phyloP scores from a whole-genome alignment of 2,113 vertebrate genomes.

The Pseudopodoces humilis region DNA sequence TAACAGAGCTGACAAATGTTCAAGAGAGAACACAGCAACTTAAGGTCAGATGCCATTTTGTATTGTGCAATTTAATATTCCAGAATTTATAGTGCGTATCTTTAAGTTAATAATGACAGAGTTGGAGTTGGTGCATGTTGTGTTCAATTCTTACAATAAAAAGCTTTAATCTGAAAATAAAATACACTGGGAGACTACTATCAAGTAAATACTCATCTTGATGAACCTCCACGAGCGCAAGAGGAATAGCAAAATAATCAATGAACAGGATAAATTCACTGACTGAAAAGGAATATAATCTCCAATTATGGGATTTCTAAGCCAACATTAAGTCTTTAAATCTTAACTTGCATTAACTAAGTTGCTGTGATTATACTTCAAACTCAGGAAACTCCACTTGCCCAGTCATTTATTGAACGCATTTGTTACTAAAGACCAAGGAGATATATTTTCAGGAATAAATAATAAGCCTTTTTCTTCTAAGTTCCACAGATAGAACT shows the following conservation, averaged over 20 bases:
- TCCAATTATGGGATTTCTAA: constrained; percentile 18
- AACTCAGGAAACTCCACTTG: background rate
- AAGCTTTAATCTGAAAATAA: constrained; percentile 32
- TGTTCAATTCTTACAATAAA: background rate
- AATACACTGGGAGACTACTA: background rate
- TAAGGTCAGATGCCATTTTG: background rate
- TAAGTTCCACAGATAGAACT: background rate
- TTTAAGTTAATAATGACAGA: background rate
- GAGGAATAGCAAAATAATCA: constrained; percentile 36
- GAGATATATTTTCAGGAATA: background rate
- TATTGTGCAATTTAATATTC: background rate
- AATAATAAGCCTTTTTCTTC: background rate
- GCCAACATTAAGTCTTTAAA: background rate
- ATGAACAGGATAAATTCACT: background rate
- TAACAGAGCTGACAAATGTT: background rate
- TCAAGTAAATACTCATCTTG: background rate
- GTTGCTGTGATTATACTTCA: constrained; percentile 23
- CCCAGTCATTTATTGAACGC: background rate
- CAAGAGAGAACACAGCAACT: background rate
- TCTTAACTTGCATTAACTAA: constrained; percentile 20
- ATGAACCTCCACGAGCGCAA: background rate
- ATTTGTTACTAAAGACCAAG: background rate
- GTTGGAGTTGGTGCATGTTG: background rate
- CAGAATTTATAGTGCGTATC: background rate
- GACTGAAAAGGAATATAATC: constrained; percentile 14